Evolutionary conservation across 2,888 invertebrate species (phyloP), one percentile per base, ranked within the genome.

Genomic region (Tipula confusa): DNA sequence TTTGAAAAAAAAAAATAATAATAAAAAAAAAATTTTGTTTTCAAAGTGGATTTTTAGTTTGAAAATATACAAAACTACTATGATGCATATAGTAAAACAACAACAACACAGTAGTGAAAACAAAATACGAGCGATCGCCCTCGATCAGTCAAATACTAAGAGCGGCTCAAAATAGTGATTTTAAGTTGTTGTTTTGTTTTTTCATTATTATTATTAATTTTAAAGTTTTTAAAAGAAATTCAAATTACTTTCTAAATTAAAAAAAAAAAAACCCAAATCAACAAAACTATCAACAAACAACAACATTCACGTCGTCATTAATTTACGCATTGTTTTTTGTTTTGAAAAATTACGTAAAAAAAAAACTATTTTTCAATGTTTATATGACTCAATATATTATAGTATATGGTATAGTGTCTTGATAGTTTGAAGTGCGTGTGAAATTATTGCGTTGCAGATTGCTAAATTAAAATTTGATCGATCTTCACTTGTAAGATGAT

Each of bases 321-420:
- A 24, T 64, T 64, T 64, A 64, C 64, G 64, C 64, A 64, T 64
- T 64, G 64, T 64, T 18, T 64, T 64, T 18, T 64, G 64, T 64
- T 43, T 43, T 43, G 43, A 24, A 64, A 64, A 64, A 7, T 64
- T 64, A 64, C 64, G 64, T 64, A 64, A 64, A 64, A n/a, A n/a
- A n/a, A n/a, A n/a, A n/a, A n/a, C n/a, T 24, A 9, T 1, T 64
- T 64, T n/a, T n/a, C n/a, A n/a, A n/a, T 64, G 64, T 24, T 18
- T 64, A 24, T 64, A 64, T 64, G 64, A 64, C 64, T 64, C 64
- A 64, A 64, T n/a, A n/a, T n/a, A n/a, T n/a, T n/a, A n/a, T n/a
- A n/a, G n/a, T n/a, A n/a, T n/a, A n/a, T n/a, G n/a, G n/a, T n/a
- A n/a, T n/a, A n/a, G n/a, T n/a, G n/a, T n/a, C n/a, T n/a, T n/a